Base-by-base conservation (phyloP, 2,797 vertebrate genomes). In the Rhinella marina region DNA sequence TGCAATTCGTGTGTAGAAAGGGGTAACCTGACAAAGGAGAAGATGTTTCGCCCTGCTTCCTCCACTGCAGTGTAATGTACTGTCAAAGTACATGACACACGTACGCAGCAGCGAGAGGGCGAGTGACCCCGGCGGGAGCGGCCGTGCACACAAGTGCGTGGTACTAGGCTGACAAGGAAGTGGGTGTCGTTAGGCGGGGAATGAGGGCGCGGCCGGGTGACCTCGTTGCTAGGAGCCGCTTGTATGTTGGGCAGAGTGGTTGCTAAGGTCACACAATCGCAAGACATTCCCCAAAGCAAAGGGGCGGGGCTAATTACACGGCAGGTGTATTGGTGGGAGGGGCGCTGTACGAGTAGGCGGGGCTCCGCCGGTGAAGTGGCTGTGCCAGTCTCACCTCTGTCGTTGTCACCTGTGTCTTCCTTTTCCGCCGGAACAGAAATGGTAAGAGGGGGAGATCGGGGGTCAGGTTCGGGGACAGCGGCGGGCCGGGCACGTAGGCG, bases 351-450 rank as follows among this genome's bases (percentile, higher is more conserved):
- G 19, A 32, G 56, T 76, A 66, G 87, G 82, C 77, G 87, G 75
- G 82, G 82, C 48, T 56, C 62, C 56, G 78, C 56, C 27, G 82
- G 50, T 81, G 79, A 77, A 68, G 87, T 73, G 54, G 17, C 41
- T 25, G 50, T 56, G 52, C 61, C 84, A 64, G 84, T 68, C 79
- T 89, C 80, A 78, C 88, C 80, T 86, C 68, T 83, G 80, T 82
- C 84, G 81, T 54, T 89, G 88, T 86, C 88, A 89, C 88, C 88
- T 86, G 84, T 89, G 50, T 78, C 81, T 88, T 88, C 86, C 79
- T 68, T 79, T 88, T 88, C 88, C 88, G 88, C 88, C 84, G 84
- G 84, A 89, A 89, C 80, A 66, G 88, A 89, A 59, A 89, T 89
- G 88, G 88, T 89, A 78, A 89, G 88, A 48, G 12, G 54, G 73